Conservation (phyloP, 2,113 vertebrate species). For the Oxyruncus cristatus region DNA sequence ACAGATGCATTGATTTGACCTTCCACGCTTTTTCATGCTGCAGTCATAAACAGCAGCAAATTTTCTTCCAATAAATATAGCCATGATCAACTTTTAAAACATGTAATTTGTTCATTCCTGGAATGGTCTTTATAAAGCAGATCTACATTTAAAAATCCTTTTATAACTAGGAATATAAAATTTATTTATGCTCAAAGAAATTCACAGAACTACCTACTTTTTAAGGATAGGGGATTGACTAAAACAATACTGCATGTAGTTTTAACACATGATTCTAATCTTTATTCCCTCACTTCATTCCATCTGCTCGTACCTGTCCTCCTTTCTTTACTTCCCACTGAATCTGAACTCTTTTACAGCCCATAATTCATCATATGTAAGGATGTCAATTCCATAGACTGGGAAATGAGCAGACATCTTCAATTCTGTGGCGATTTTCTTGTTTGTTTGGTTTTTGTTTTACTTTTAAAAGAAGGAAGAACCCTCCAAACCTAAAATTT, state of each 20-base stretch:
- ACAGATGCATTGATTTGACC: fast-evolving
- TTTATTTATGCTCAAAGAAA: neutral
- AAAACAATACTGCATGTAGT: neutral
- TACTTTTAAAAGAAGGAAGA: neutral
- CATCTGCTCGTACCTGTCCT: neutral
- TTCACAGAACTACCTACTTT: neutral
- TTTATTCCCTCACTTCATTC: neutral
- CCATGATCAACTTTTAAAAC: neutral
- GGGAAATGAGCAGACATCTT: neutral
- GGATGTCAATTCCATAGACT: neutral
- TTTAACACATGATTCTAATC: neutral
- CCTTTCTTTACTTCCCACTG: neutral
- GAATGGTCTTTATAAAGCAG: neutral
- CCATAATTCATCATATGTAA: neutral
- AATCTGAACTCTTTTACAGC: neutral
- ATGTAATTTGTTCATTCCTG: neutral
- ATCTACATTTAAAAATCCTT: neutral
- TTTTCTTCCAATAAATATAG: neutral
- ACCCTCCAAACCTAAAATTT: neutral
- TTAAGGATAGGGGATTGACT: neutral
- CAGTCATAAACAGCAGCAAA: neutral
- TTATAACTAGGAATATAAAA: neutral
- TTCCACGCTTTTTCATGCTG: neutral
- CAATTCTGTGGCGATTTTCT: too few relatives aligned
- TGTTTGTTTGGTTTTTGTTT: neutral